Base-by-base conservation (phyloP, 2,113 vertebrate species). In the Tetrax tetrax region DNA sequence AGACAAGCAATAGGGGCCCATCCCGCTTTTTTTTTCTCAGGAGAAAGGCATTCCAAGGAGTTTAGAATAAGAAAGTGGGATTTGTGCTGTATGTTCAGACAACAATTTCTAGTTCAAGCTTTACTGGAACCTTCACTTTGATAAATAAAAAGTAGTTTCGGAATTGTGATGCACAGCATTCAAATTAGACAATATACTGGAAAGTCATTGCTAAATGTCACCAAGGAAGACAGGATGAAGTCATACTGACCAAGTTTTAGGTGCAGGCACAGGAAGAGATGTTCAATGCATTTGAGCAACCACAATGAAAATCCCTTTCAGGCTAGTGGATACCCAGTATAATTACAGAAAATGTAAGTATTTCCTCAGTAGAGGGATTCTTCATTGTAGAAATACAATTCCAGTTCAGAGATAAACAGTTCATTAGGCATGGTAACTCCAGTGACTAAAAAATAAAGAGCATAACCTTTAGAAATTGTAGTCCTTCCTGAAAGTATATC, bases 211-310 rank as follows among this genome's bases (percentile, higher is more conserved):
- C 37, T 47, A 43, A 48, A 38, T 37, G 7, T 70, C 25, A 74
- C 14, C 21, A 37, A 21, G 13, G 20, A 57, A 41, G 50, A 50
- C n/a, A 54, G 29, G 29, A 24, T 21, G 22, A 70, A 75, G 10
- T 31, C 27, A 29, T 47, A 51, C 12, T 51, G 37, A 54, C 9
- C 0, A 0, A 35, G 38, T 69, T 88, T 41, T 24, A 79, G 25
- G 10, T 13, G 10, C 9, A 45, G 15, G 10, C 56, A n/a, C 0
- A 1, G 23, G 54, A 82, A 57, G 51, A 85, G 10, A 5, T 33
- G 9, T 48, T 79, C 76, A 76, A 38, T 20, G 7, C 12, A 28
- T 66, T 86, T 75, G 10, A 70, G 24, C 28, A 45, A 25, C 2
- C 3, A 12, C 17, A 66, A 33, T 61, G 18, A 69, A 75, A 43